phyloP scores from a whole-genome alignment of 2,113 vertebrate genomes.

The Tragelaphus buxtoni region DNA sequence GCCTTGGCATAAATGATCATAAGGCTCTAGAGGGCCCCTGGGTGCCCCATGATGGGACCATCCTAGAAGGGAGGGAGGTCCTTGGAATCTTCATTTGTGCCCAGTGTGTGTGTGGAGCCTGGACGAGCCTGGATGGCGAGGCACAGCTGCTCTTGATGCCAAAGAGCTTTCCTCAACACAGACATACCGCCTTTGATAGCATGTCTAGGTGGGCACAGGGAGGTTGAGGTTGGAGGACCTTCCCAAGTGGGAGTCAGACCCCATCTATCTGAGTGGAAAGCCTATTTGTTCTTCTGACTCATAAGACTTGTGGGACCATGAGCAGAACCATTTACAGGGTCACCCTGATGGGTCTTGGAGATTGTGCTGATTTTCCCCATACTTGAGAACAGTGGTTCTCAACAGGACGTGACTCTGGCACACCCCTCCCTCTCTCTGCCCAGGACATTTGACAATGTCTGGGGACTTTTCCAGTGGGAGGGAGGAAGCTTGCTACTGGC shows the following conservation, averaged over 20 bases:
- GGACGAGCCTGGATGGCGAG: background rate
- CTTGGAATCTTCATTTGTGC: background rate
- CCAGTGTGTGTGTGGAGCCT: background rate
- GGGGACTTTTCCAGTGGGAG: background rate
- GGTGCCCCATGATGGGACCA: accelerated
- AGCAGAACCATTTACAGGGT: background rate
- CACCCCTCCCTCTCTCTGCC: too few species aligned
- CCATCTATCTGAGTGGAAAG: accelerated
- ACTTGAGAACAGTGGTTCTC: background rate
- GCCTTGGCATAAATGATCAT: background rate
- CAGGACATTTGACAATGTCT: background rate
- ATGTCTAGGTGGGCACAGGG: accelerated
- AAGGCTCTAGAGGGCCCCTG: background rate
- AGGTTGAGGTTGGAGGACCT: too few species aligned
- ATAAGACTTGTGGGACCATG: accelerated
- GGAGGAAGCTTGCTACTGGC: background rate
- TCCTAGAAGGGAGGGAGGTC: background rate
- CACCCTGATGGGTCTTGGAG: background rate
- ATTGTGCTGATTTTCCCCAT: background rate
- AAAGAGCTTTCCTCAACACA: too few species aligned
- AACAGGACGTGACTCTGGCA: background rate
- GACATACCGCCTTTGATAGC: accelerated
- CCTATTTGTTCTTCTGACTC: background rate
- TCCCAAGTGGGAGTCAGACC: background rate
- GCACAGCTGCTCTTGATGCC: accelerated